Evolutionary conservation across 2,113 vertebrate genomes (phyloP), one percentile per base, ranked within the genome.

Genomic region (Tauraco erythrolophus): DNA sequence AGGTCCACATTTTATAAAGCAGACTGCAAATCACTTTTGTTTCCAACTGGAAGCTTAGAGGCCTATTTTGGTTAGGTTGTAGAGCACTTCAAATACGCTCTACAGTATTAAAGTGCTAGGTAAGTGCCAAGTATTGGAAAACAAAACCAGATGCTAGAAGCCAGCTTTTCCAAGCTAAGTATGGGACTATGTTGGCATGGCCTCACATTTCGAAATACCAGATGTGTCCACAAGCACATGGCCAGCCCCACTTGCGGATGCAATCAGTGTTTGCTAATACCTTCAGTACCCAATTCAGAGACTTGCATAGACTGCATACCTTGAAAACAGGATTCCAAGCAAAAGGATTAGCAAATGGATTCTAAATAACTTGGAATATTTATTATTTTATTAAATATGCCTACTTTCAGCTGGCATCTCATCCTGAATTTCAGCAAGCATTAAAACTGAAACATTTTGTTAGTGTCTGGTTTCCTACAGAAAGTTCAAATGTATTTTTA

Each of bases 231-330:
- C 6, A 48, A 65, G 28, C 22, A 71, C 62, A 12, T 0, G 1
- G 69, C 33, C 71, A 88, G 71, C 37, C 64, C 70, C 12, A 7
- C 50, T 54, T 0, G 0, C 15, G 22, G 46, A 48, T 1, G 2
- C 30, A 16, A 31, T 16, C 35, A 25, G 19, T 2, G 6, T n/a
- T 43, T 13, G 6, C 17, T 70, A 45, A 17, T 8, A 39, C 10
- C 3, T 61, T 37, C 69, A 53, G 35, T 33, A 81, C 45, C 23
- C 21, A 35, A 6, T 35, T 72, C 83, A 53, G 66, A 88, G n/a
- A 60, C 33, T 54, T 72, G n/a, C n/a, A 66, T 2, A n/a, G 54
- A 53, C 50, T 54, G 28, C 50, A 48, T 45, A 77, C 37, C 31
- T 33, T 65, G 45, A 58, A 88, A 84, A 84, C 3, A 24, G 39